Conservation (phyloP, 2,113 vertebrate species). For the Thunnus thynnus region DNA sequence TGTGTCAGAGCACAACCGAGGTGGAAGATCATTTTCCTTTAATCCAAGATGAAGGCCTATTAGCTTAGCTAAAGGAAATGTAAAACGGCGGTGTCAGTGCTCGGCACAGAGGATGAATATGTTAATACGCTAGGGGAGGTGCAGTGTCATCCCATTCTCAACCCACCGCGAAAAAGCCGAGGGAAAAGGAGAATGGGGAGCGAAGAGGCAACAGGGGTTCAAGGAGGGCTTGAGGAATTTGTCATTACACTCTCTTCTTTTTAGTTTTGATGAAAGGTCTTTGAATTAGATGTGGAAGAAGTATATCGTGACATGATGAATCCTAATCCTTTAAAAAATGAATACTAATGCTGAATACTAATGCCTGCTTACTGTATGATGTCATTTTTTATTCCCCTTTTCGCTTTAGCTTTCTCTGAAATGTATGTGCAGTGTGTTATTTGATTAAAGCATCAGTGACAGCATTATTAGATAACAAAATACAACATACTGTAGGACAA, state of each 20-base stretch:
- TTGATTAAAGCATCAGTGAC: neutral
- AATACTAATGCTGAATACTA: slow-evolving; percentile 25
- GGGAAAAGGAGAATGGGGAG: slow-evolving; percentile 3
- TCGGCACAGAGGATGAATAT: slow-evolving; percentile 58
- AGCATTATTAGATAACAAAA: neutral
- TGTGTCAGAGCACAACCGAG: slow-evolving; percentile 37
- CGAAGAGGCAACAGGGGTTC: slow-evolving; percentile 23
- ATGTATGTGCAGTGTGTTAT: neutral
- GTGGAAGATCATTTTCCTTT: slow-evolving; percentile 56
- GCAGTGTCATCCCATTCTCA: slow-evolving; percentile 46
- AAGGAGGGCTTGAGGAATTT: slow-evolving; percentile 24
- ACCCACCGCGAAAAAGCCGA: neutral
- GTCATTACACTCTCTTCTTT: neutral
- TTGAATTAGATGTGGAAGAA: slow-evolving; percentile 1
- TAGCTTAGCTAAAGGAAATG: slow-evolving; percentile 59
- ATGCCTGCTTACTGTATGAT: slow-evolving; percentile 4
- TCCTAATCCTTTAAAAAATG: slow-evolving; percentile 31
- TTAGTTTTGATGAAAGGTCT: slow-evolving; percentile 18
- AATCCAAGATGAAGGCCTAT: slow-evolving; percentile 72
- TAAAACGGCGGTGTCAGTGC: slow-evolving; percentile 61
- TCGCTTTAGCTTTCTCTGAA: neutral
- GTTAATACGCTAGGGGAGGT: slow-evolving; percentile 44
- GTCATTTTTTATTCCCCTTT: neutral
- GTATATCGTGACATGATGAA: neutral
- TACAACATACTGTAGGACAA: neutral